These are phyloP conservation scores for Diploptera punctata DNA, from an alignment of 2,888 invertebrate species.

Conservation along the genomic window DNA sequence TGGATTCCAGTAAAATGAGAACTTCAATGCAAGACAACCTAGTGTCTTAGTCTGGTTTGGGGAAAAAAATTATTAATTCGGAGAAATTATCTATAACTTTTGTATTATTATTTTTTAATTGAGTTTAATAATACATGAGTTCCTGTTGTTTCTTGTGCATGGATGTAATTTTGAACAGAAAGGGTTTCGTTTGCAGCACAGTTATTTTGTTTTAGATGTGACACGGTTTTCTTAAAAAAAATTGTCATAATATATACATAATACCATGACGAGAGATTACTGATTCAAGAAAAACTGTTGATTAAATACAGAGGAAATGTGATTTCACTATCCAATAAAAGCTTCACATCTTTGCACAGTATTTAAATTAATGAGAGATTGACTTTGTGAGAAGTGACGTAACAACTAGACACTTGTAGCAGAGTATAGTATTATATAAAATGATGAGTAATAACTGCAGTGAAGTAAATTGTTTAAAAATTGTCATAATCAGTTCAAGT, in stretches of 20 bases:
- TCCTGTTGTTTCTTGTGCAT: constrained; percentile 4
- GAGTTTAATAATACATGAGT: not conserved
- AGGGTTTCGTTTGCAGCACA: constrained; percentile 8
- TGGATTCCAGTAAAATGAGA: not conserved
- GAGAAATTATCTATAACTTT: not conserved
- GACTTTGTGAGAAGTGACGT: constrained; percentile 22
- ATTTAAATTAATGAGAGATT: constrained; percentile 26
- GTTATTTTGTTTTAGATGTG: not conserved
- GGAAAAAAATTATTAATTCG: not conserved
- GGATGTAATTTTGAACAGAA: constrained; percentile 9
- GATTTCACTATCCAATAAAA: constrained; percentile 33
- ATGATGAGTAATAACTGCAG: constrained; percentile 7
- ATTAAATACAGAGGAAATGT: not conserved
- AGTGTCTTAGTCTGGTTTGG: not conserved
- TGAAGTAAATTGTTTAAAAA: too few species aligned
- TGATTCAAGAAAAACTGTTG: not conserved
- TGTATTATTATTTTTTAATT: not conserved
- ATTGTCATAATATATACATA: not conserved
- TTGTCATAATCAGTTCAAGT: constrained; percentile 20
- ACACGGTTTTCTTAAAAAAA: not conserved
- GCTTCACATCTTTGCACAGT: constrained; percentile 38
- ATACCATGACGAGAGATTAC: not conserved
- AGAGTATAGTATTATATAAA: constrained; percentile 1
- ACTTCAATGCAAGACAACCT: not conserved
- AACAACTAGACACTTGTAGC: constrained; percentile 12